Conservation (phyloP, 2,113 vertebrate genomes). For the Ciconia maguari region DNA sequence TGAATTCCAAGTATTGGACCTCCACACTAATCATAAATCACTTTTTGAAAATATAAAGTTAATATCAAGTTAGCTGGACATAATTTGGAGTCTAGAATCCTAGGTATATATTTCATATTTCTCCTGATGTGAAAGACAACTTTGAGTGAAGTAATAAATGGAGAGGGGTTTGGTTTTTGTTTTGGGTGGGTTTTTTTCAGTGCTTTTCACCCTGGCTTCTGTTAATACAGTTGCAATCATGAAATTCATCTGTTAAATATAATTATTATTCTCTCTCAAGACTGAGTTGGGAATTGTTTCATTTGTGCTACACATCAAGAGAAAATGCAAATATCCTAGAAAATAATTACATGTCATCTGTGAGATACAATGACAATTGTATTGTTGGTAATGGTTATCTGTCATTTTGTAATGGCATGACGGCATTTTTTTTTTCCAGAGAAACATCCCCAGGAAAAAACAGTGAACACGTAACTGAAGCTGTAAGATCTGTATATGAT, state of each 20-base stretch:
- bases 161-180: not conserved
- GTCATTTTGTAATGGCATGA: not conserved
- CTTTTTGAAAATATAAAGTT: not conserved
- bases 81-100: not conserved
- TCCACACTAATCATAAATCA: constrained; percentile 14
- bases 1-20: constrained; percentile 34
- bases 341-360: not conserved
- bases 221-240: not conserved
- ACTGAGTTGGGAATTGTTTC: not conserved
- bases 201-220: not conserved
- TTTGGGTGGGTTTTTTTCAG: no score
- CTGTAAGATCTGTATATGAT: not conserved
- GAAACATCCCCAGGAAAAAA: not conserved
- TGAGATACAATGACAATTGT: not conserved
- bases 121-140: not conserved
- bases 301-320: not conserved
- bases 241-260: not conserved
- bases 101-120: not conserved
- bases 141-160: not conserved
- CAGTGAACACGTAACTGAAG: not conserved
- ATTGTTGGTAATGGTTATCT: not conserved
- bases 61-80: not conserved
- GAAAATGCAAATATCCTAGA: not conserved
- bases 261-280: not conserved
- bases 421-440: not conserved